Evolutionary conservation across 2,888 invertebrate genomes (phyloP), one percentile per base, ranked within the genome.

Genomic region (Pristionchus exspectatus): DNA sequence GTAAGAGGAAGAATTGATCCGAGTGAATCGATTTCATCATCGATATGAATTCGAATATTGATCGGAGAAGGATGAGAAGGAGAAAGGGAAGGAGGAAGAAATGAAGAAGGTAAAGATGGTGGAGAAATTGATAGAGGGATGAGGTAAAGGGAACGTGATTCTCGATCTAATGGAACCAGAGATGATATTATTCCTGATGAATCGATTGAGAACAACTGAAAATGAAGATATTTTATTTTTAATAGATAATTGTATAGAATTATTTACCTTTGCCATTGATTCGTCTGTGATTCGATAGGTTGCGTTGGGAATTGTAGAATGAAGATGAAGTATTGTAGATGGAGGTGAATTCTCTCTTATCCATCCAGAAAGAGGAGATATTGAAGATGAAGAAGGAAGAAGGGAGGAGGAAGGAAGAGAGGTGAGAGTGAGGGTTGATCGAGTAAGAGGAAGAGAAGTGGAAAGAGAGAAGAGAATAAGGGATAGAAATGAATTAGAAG

Each of bases 331-430:
- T 38, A 87, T n/a, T 38, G 66, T 44, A 44, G 87, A 87, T 12
- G 87, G 87, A 27, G 69, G 69, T 2, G 69, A 87, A 18, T 87
- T 87, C 87, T 87, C 87, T 69, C 87, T 50, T 30, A 87, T 87
- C 87, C 69, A 87, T 9, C 69, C 87, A 69, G 33, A n/a, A 44
- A 69, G 44, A 12, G 69, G 50, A 44, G 87, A 66, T 24, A 87
- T 14, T 5, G 69, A 66, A 50, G 50, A 27, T 0, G 38, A 27
- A 69, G 66, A 50, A n/a, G 59, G n/a, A 24, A 44, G 27, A 50
- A n/a, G n/a, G 50, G 87, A 69, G n/a, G n/a, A n/a, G 69, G 86
- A 33, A 59, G 87, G 54, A 54, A 50, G n/a, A 50, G 83, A 16
- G 33, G 27, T 27, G 21, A 87, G 24, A 27, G n/a, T 69, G 50